phyloP scores from a whole-genome alignment of 2,797 vertebrate genomes.

The Micrastur ruficollis region DNA sequence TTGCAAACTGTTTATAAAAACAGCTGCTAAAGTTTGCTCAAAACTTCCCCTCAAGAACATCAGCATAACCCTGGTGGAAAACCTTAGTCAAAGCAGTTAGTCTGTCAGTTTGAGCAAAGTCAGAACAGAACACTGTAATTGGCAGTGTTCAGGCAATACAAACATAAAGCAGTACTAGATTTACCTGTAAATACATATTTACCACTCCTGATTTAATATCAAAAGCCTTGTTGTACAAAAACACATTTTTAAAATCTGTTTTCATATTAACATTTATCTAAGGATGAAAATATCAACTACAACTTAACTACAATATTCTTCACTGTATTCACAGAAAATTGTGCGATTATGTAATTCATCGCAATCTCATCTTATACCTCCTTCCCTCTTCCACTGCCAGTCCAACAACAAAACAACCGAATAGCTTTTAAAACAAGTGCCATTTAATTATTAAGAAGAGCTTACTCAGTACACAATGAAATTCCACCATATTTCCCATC shows the following conservation, averaged over 20 bases:
- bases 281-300: not conserved
- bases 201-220: not conserved
- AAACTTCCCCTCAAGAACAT: not conserved
- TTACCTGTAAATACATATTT: not conserved
- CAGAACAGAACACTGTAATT: not conserved
- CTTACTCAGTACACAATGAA: not conserved
- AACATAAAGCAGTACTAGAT: not conserved
- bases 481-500: not conserved
- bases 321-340: not conserved
- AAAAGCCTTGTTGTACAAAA: not conserved
- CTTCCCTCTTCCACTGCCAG: not conserved
- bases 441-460: not conserved
- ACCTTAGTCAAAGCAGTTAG: not conserved
- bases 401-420: not conserved
- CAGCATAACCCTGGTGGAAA: not conserved
- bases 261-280: not conserved
- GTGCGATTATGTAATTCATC: not conserved
- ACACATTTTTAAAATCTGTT: accelerated
- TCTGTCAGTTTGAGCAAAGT: not conserved
- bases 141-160: not conserved
- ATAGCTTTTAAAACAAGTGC: not conserved
- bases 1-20: not conserved
- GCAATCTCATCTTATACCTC: not conserved
- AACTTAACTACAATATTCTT: not conserved
- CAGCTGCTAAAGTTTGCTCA: not conserved